These are phyloP conservation scores for Columba guinea DNA, from an alignment of 2,797 vertebrate genomes.

Conservation along the genomic window DNA sequence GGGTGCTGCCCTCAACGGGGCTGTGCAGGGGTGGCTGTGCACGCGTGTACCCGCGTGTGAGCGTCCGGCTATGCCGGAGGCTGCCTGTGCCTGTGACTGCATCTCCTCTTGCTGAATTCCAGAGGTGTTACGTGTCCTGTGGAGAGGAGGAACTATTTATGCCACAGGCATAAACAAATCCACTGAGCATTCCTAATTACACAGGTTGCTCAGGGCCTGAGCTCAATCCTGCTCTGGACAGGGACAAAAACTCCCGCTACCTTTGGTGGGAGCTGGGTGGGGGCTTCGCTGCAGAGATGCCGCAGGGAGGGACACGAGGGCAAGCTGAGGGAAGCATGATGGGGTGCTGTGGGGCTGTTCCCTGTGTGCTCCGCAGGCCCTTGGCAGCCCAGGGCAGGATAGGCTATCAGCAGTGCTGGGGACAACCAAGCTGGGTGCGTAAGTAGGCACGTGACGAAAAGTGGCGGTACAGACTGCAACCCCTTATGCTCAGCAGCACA, in stretches of 20 bases:
- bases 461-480: neutral
- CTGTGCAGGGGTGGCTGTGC: neutral
- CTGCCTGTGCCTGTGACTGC: neutral
- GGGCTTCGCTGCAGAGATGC: accelerated
- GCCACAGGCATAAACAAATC: constrained; percentile 64
- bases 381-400: neutral
- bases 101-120: constrained; percentile 26
- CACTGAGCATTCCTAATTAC: neutral
- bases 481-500: neutral
- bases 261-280: neutral
- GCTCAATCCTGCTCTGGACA: accelerated
- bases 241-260: neutral
- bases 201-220: neutral
- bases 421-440: neutral
- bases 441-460: accelerated
- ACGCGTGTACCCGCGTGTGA: accelerated
- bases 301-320: accelerated
- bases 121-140: neutral
- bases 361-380: too few species aligned
- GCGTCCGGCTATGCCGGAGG: accelerated
- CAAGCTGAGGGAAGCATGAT: accelerated
- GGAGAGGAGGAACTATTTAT: constrained; percentile 58
- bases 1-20: neutral
- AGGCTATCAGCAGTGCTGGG: neutral
- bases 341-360: neutral